Evolutionary conservation across 2,113 vertebrate genomes (phyloP), one percentile per base, ranked within the genome.

Genomic region (Chlamydotis undulata): DNA sequence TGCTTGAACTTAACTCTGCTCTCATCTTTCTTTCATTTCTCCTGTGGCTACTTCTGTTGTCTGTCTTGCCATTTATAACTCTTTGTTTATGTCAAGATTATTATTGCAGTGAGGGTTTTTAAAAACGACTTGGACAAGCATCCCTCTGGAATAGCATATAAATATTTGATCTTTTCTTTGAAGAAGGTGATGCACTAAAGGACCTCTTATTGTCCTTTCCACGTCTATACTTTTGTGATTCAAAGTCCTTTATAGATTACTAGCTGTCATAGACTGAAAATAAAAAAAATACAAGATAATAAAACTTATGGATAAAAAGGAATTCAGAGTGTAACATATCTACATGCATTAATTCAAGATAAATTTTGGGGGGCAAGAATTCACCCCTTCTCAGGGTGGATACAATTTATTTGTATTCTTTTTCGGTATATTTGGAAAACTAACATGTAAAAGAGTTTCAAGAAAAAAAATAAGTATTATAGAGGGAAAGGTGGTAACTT

Each of bases 101-200:
- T 73, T 94, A 80, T 75, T 90, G 76, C 76, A 87, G 63, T 70
- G 86, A 83, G 50, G n/a, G 15, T 76, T 90, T 94, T 93, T 57
- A 69, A 80, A 83, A 94, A 86, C 31, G 52, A 60, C 23, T 83
- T 81, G 84, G 86, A 70, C n/a, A 74, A 74, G 23, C 50, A 68
- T 84, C 89, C 49, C 73, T 94, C 56, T 91, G 83, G 60, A 95
- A 78, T 50, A 88, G 14, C 28, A 22, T 83, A 67, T 81, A 89
- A 94, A 78, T 92, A 87, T 76, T 95, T 87, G 64, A 91, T 91
- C 65, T 91, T 89, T 65, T 90, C 49, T 84, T 83, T 94, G 67
- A 90, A 89, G 81, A 87, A 1, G 18, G 17, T 59, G 61, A 67
- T 70, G 41, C 37, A 61, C 60, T 94, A 35, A 64, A 78, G 56